A percentile compares a stretch with the other conserved stretches of the same genome.
phyloP scores from a whole-genome alignment of 2,113 vertebrate species.

The Orientallactaga bullata region DNA sequence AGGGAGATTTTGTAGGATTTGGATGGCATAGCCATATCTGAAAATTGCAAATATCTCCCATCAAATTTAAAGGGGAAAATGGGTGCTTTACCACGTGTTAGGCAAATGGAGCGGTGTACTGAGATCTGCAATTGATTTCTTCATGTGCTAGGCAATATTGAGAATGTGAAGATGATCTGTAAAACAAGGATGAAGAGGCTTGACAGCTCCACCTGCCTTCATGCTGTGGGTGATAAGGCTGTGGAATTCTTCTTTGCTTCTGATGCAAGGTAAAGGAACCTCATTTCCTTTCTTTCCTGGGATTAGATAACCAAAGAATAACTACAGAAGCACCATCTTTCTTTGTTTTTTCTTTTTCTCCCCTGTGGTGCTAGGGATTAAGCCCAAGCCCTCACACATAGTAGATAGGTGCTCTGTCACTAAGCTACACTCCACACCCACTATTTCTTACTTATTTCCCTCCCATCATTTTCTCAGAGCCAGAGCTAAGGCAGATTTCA shows the following conservation, averaged over 20 bases:
- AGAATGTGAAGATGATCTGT: slow-evolving; percentile 88
- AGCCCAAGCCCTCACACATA: not conserved
- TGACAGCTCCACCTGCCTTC: slow-evolving; percentile 89
- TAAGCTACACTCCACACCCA: not conserved
- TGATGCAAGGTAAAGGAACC: slow-evolving; percentile 93
- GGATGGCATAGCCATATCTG: slow-evolving; percentile 60
- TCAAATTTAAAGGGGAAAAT: slow-evolving; percentile 50
- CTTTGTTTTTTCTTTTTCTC: not conserved
- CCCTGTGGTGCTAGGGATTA: not conserved
- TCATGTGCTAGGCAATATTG: slow-evolving; percentile 84
- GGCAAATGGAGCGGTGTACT: slow-evolving; percentile 15
- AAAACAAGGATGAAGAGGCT: slow-evolving; percentile 87
- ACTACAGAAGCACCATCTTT: not conserved
- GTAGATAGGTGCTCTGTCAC: not conserved
- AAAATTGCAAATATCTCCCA: slow-evolving; percentile 67
- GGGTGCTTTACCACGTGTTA: not conserved
- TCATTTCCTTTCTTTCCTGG: not conserved
- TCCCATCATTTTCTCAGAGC: not conserved
- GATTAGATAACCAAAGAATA: not conserved
- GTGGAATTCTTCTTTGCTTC: slow-evolving; percentile 99
- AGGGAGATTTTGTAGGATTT: slow-evolving; percentile 57
- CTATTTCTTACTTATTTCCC: not conserved
- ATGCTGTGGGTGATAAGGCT: slow-evolving; percentile 90
- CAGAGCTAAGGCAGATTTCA: not conserved
- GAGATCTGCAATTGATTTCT: not conserved